Base-by-base conservation (phyloP, 2,113 vertebrate species). In the Tiliqua scincoides region DNA sequence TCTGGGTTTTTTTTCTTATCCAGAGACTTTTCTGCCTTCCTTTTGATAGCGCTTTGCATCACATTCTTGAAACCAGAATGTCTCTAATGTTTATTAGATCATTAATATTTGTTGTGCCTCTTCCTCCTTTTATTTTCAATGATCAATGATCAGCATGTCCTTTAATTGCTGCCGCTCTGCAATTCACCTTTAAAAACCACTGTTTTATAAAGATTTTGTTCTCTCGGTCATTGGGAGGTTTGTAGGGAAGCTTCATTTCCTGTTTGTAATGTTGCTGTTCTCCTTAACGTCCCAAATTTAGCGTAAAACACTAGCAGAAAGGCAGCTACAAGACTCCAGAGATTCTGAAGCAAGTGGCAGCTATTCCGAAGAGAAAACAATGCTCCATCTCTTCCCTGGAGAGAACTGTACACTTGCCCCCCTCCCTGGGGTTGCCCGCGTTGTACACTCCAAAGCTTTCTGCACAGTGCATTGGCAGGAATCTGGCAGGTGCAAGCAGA, bases 401-500 rank as follows among this genome's bases (percentile, higher is more conserved):
- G 98, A 99, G 95, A 98, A 96, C 63, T 98, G 97, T 91, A 97
- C 97, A 0, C 90, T 99, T 89, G 98, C 97, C 0, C 95, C 97
- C 0, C 95, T 99, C 77, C 98, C 99, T 0, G 98, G 98, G 0
- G 98, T 99, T 88, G 98, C 99, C 35, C 97, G 98, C 0, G 98
- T 99, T 21, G 99, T 99, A 4, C 99, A 99, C 96, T 99, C 99
- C 83, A 99, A 99, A 91, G 99, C 99, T 88, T 99, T 98, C 89
- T 99, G 99, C 91, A 99, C 99, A 0, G 99, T 99, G 75, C 98
- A 99, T 91, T 99, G 99, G 99, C 97, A 98, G 82, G 99, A 99
- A 94, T 98, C 97, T 0, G 98, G 98, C 85, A 97, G 98, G 86
- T 98, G 95, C 93, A 98, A 98, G 79, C 97, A 98, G 25, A 98